phyloP scores from a whole-genome alignment of 2,888 invertebrate species.

The Orchesella flavescens region DNA sequence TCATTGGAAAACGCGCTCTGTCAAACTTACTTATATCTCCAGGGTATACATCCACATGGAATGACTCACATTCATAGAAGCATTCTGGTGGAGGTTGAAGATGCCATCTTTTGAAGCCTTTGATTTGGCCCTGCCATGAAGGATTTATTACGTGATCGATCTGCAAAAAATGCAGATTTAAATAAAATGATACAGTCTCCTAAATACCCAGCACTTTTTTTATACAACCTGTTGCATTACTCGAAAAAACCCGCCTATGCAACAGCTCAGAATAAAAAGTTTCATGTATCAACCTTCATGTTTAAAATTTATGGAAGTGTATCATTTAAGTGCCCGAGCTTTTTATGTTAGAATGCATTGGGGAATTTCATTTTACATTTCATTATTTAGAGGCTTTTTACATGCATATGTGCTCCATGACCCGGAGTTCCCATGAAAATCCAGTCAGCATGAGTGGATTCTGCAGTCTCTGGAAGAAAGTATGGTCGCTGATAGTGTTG shows the following conservation, averaged over 20 bases:
- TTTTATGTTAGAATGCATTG: too few relatives aligned
- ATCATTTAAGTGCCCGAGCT: too few relatives aligned
- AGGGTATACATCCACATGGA: conserved; percentile 84
- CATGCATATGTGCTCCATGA: conserved; percentile 96
- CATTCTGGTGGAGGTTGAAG: conserved; percentile 96
- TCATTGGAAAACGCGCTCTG: background rate
- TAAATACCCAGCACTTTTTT: too few relatives aligned
- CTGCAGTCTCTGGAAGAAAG: conserved; percentile 89
- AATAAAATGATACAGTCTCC: too few relatives aligned
- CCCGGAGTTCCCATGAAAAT: conserved; percentile 95
- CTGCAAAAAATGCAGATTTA: conserved; percentile 76
- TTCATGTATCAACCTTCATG: too few relatives aligned
- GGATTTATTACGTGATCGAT: conserved; percentile 94
- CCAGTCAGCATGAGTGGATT: conserved; percentile 83
- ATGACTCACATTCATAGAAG: conserved; percentile 82
- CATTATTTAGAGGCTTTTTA: conserved; percentile 74
- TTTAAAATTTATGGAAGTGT: too few relatives aligned
- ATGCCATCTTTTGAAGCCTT: conserved; percentile 90
- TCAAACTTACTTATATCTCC: conserved; percentile 92
- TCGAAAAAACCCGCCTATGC: too few relatives aligned
- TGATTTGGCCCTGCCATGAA: conserved; percentile 97
- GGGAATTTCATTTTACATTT: too few relatives aligned
- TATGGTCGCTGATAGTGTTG: conserved; percentile 88
- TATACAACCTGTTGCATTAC: too few relatives aligned
- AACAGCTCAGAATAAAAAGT: too few relatives aligned